phyloP scores from a whole-genome alignment of 2,113 vertebrate species.

The Hystrix brachyura region DNA sequence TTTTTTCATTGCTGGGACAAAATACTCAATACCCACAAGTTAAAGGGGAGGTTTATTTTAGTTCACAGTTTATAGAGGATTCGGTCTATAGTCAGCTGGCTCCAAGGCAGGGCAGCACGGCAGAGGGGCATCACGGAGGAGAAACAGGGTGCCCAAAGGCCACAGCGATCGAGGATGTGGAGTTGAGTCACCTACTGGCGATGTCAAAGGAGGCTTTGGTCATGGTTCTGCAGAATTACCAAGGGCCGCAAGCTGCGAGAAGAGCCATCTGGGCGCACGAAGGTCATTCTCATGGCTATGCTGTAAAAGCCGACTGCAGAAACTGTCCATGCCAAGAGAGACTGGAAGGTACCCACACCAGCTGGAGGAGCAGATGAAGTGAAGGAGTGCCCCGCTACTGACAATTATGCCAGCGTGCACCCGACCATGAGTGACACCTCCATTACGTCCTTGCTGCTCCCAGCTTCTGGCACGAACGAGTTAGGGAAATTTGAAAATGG shows the following conservation, averaged over 20 bases:
- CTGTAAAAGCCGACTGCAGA: slow-evolving; percentile 34
- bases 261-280: not conserved
- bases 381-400: not conserved
- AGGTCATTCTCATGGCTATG: slow-evolving; percentile 58
- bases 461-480: not conserved
- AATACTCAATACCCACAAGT: not conserved
- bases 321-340: slow-evolving; percentile 60
- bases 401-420: slow-evolving; percentile 2
- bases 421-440: slow-evolving; percentile 14
- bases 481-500: not conserved
- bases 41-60: not conserved
- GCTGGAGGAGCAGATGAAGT: slow-evolving; percentile 73
- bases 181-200: not conserved
- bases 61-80: not conserved
- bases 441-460: slow-evolving; percentile 24
- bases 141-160: not conserved
- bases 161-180: not conserved
- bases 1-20: not conserved
- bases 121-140: not conserved
- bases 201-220: not conserved
- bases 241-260: not conserved
- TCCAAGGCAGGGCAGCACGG: not conserved
- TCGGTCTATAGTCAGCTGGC: not conserved
- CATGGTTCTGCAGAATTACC: not conserved
- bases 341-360: slow-evolving; percentile 22